These are phyloP conservation scores for Drosophila yakuba DNA, from an alignment of 1,140 invertebrate species.

Conservation along the genomic window DNA sequence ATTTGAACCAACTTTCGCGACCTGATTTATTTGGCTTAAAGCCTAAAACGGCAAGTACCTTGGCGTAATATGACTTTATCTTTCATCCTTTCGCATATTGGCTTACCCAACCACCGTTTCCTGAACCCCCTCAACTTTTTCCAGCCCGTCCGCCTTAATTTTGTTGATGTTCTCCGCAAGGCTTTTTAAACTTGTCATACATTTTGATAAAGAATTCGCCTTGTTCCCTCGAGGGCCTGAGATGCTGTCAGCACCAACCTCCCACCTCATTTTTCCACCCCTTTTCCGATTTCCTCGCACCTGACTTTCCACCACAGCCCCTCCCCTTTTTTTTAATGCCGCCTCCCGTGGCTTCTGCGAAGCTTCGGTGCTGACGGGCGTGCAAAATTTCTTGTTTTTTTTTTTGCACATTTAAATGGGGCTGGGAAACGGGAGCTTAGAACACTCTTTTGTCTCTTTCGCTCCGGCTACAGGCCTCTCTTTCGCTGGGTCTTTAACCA, in stretches of 20 bases:
- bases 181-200: constrained; percentile 76
- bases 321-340: constrained; percentile 5
- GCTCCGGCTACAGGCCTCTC: neutral
- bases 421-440: neutral
- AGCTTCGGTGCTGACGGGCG: constrained; percentile 15
- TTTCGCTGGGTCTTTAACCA: constrained; percentile 30
- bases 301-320: neutral
- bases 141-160: constrained; percentile 21
- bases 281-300: constrained; percentile 16
- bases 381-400: constrained; percentile 18
- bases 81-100: constrained; percentile 44
- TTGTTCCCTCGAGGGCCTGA: constrained; percentile 53
- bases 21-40: constrained; percentile 37
- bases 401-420: constrained; percentile 39
- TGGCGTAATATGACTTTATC: constrained; percentile 39
- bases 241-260: constrained; percentile 53
- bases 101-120: constrained; percentile 2
- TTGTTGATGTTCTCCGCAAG: constrained; percentile 59
- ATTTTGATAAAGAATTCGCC: constrained; percentile 68
- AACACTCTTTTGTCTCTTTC: neutral
- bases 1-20: constrained; percentile 2
- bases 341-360: neutral
- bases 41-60: constrained; percentile 6
- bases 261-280: neutral
- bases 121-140: neutral